Evolutionary conservation across 2,797 vertebrate genomes (phyloP).

Genomic region (Helarctos malayanus): DNA sequence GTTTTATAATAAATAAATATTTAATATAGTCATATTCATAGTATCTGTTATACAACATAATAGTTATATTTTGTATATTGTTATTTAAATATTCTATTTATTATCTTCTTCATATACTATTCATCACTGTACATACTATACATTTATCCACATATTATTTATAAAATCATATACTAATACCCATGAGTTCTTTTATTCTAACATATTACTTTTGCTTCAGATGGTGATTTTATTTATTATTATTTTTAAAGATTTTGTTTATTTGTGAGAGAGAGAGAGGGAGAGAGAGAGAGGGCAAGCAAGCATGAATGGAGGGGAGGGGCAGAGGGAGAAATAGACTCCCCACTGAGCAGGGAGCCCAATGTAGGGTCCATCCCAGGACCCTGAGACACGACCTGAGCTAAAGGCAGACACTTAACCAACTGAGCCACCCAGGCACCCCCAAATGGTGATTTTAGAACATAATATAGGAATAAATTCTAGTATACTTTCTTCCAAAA

Average conservation of each 20-base stretch:
- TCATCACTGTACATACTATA: not conserved
- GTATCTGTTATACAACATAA: not conserved
- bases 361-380: not conserved
- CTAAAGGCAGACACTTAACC: not conserved
- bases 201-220: not conserved
- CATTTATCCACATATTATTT: not conserved
- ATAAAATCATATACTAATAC: not conserved
- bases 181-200: not conserved
- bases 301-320: not conserved
- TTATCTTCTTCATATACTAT: not conserved
- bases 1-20: not conserved
- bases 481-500: not conserved
- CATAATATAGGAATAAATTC: not conserved
- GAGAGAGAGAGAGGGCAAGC: not conserved
- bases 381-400: not conserved
- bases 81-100: not conserved
- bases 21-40: not conserved
- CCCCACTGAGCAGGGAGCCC: not conserved
- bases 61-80: not conserved
- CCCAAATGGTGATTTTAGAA: not conserved
- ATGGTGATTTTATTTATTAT: not conserved
- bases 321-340: not conserved
- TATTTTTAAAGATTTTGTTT: not conserved
- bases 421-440: not conserved
- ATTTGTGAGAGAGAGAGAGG: not conserved